Percentiles rank a stretch among this genome's conserved stretches.
phyloP scores from a whole-genome alignment of 2,888 invertebrate species.

The Tetanocera ferruginea region DNA sequence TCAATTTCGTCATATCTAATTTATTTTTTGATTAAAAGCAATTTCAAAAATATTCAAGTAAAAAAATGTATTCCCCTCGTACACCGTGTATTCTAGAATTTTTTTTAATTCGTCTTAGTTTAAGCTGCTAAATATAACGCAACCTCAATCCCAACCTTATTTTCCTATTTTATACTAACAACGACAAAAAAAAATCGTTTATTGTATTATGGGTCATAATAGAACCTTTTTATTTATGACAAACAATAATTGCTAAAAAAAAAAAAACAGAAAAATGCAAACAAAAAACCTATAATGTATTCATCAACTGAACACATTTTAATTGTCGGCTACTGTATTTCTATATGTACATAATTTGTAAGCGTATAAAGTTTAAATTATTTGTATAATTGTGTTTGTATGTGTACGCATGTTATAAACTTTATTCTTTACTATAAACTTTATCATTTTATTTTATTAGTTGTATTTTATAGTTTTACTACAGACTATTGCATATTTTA shows the following conservation, averaged over 20 bases:
- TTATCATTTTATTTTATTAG: not conserved
- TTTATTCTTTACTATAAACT: not conserved
- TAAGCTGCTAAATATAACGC: constrained; percentile 1
- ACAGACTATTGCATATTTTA: not conserved
- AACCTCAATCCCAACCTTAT: not conserved
- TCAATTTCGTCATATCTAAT: not conserved
- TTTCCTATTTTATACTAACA: not conserved
- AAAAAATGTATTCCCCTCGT: not conserved
- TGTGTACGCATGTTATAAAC: constrained; percentile 24
- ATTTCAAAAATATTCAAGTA: constrained; percentile 4
- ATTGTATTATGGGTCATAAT: not conserved
- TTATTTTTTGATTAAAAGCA: constrained; percentile 21
- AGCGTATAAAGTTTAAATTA: constrained; percentile 36
- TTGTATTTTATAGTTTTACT: constrained; percentile 4
- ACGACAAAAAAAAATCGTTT: too few species aligned
- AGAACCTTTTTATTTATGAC: not conserved
- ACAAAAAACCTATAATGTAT: too few species aligned
- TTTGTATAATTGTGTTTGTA: constrained; percentile 31
- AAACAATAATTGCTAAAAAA: not conserved
- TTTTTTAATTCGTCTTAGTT: constrained; percentile 35
- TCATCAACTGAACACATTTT: constrained; percentile 19
- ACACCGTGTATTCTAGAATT: constrained; percentile 29
- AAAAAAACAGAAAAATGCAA: not conserved
- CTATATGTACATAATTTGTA: constrained; percentile 32
- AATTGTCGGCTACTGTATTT: constrained; percentile 32